Conservation (phyloP, 2,888 invertebrate species). For the Dasysyrphus tricinctus region DNA sequence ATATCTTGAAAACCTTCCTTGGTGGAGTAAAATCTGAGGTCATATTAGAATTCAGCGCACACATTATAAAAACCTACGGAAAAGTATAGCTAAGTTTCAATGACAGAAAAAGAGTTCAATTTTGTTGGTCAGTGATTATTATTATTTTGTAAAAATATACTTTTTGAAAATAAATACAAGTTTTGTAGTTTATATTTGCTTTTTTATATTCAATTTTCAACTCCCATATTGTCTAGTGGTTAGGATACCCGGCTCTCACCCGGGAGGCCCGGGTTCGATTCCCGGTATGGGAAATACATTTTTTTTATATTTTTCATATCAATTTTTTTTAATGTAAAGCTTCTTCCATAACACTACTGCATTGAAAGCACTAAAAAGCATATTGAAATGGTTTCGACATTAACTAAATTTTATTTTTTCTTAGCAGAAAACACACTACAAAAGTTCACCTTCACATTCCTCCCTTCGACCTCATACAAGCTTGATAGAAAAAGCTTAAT, state of each 20-base stretch:
- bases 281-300: conserved; percentile 69
- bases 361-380: background rate
- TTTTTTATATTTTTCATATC: conserved; percentile 6
- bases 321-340: background rate
- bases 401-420: background rate
- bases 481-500: conserved; percentile 49
- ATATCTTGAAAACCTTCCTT: too few relatives aligned
- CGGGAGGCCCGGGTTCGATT: conserved; percentile 75
- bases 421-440: background rate
- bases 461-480: conserved; percentile 43
- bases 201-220: background rate
- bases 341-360: background rate
- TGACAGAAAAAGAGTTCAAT: too few relatives aligned
- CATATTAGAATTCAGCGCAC: too few relatives aligned
- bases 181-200: background rate
- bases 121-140: too few relatives aligned
- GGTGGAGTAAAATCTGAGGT: too few relatives aligned
- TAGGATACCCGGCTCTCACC: conserved; percentile 74
- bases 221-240: conserved; percentile 74
- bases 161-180: too few relatives aligned
- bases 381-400: conserved; percentile 25
- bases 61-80: too few relatives aligned
- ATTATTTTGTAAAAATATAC: too few relatives aligned
- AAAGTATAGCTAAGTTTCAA: too few relatives aligned
- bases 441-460: conserved; percentile 30